Percentiles rank a stretch among this genome's conserved stretches.
These are phyloP conservation scores for Xestia ashworthii DNA, from an alignment of 2,888 invertebrate genomes.

Conservation along the genomic window DNA sequence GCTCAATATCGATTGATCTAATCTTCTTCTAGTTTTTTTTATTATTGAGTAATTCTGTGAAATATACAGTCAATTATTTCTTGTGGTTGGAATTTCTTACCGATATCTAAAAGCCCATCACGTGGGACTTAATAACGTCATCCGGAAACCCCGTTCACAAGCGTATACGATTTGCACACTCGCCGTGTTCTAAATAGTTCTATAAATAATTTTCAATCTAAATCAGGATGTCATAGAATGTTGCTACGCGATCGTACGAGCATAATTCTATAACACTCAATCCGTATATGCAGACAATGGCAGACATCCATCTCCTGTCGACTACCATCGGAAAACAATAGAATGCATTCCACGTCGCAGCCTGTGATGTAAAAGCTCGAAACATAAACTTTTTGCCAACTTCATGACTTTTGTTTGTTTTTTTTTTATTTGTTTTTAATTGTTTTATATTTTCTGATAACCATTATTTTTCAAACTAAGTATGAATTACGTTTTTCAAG, in stretches of 20 bases:
- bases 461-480: not conserved
- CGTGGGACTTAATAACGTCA: not conserved
- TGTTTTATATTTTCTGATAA: conserved; percentile 16
- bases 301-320: conserved; percentile 80
- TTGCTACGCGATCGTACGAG: conserved; percentile 48
- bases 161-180: not conserved
- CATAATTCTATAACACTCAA: conserved; percentile 57
- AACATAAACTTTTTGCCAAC: conserved; percentile 75
- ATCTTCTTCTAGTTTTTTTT: conserved; percentile 7
- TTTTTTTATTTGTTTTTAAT: conserved; percentile 61
- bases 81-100: not conserved
- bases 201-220: conserved; percentile 41
- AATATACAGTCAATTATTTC: not conserved
- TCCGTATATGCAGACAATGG: conserved; percentile 69
- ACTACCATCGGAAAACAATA: conserved; percentile 83
- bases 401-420: conserved; percentile 71
- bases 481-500: not conserved
- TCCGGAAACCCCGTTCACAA: conserved; percentile 26
- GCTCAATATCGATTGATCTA: conserved; percentile 7
- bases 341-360: conserved; percentile 77
- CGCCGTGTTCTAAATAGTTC: conserved; percentile 28
- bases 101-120: not conserved
- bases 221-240: conserved; percentile 52
- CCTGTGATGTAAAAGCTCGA: conserved; percentile 73
- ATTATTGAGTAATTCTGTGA: not conserved